Base-by-base conservation (phyloP, 1,140 invertebrate species). In the Odontomachus brunneus region DNA sequence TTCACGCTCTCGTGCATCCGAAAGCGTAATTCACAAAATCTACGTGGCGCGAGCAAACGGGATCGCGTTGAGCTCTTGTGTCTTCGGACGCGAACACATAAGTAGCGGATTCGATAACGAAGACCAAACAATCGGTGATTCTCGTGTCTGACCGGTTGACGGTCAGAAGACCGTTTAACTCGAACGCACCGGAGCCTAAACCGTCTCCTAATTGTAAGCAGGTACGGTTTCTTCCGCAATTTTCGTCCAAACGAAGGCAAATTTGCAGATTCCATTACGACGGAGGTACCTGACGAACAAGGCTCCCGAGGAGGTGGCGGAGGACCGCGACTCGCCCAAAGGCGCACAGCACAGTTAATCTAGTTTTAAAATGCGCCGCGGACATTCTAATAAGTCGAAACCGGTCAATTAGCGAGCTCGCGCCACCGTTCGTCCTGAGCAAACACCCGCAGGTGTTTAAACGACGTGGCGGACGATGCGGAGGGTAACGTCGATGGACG, bases 361-460 rank as follows among this genome's bases (percentile, higher is more conserved):
- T 78, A 88, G 78, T 90, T 89, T 91, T 90, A 89, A 92, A 93
- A 91, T 89, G 88, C 86, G 44, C 57, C 82, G 73, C 88, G 90
- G 89, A 91, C 87, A 89, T 85, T 90, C 89, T 92, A 93, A 93
- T 93, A 93, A 92, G 89, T 92, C 88, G 83, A 90, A 92, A 91
- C 88, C 90, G 89, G 90, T 91, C 91, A 93, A 93, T 93, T 92
- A 93, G 88, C 90, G 85, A 86, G 73, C 80, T 78, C 84, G 60
- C 72, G 71, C 49, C 69, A 33, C 65, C 26, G 65, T n/a, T 78
- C 80, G 90, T 92, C 92, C 92, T 92, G 92, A 92, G 83, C 84
- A 93, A 93, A 93, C 89, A 92, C 82, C 86, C 89, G 88, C 89
- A 91, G 91, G 91, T 93, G 89, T 93, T 93, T 92, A 89, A 92